These are phyloP conservation scores for Eucidaris tribuloides DNA, from an alignment of 35 echinoderm and acorn worm genomes.

Conservation along the genomic window DNA sequence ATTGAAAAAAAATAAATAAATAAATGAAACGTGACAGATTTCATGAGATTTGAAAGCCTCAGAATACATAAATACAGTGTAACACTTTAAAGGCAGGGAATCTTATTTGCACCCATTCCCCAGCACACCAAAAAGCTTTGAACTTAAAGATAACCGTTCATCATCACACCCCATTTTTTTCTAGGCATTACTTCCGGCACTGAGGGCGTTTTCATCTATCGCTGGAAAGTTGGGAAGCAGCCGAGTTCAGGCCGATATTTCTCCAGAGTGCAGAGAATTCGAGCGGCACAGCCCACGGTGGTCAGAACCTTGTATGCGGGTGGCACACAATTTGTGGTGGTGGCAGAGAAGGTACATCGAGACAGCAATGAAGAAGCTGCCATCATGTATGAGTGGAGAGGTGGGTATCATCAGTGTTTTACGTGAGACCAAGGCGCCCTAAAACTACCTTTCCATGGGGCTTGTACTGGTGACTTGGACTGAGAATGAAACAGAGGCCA, in stretches of 20 bases:
- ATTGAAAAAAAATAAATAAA: too few species aligned
- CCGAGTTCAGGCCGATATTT: not conserved
- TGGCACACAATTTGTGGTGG: constrained; percentile 3
- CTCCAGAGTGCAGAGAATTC: not conserved
- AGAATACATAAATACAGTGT: too few species aligned
- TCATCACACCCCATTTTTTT: not conserved
- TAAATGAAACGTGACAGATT: too few species aligned
- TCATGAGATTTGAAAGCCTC: too few species aligned
- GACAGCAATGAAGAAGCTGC: not conserved
- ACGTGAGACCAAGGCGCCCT: too few species aligned
- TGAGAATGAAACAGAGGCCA: too few species aligned
- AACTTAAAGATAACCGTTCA: not conserved
- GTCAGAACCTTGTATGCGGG: not conserved
- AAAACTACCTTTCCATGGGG: too few species aligned
- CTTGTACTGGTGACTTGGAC: too few species aligned
- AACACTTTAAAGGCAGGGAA: too few species aligned
- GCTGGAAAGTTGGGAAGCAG: not conserved
- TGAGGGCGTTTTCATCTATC: not conserved
- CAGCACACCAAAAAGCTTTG: not conserved
- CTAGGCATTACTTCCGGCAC: not conserved
- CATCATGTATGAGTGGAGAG: constrained; percentile 19
- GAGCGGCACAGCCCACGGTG: not conserved
- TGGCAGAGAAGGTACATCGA: not conserved
- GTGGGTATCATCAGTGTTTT: too few species aligned
- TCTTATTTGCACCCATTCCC: too few species aligned